These are phyloP conservation scores for Hapalemur alaotrensis DNA, from an alignment of 2,797 vertebrate genomes.

Conservation along the genomic window DNA sequence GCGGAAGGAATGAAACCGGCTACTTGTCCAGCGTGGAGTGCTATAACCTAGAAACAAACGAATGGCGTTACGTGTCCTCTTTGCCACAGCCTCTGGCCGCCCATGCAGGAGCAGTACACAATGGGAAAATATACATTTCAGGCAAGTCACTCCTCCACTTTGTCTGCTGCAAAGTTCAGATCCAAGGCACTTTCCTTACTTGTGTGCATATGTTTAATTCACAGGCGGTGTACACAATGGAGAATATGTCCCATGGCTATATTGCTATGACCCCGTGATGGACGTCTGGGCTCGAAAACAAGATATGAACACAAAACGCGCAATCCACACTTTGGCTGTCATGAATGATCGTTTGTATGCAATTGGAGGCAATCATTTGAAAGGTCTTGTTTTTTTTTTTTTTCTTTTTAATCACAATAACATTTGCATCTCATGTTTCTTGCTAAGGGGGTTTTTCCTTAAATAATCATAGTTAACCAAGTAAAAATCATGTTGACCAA, in stretches of 20 bases:
- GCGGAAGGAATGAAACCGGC: slow-evolving; percentile 96
- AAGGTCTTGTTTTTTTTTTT: slow-evolving; percentile 89
- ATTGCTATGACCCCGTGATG: slow-evolving; percentile 98
- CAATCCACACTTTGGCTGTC: slow-evolving; percentile 97
- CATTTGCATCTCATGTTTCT: slow-evolving; percentile 68
- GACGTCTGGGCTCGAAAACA: slow-evolving; percentile 99
- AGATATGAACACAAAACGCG: slow-evolving; percentile 99
- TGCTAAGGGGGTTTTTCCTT: slow-evolving; percentile 77
- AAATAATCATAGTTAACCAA: slow-evolving; percentile 78
- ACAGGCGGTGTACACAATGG: slow-evolving; percentile 98
- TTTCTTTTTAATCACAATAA: slow-evolving; percentile 75
- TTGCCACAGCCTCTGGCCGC: slow-evolving; percentile 97
- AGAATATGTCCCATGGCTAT: slow-evolving; percentile 99
- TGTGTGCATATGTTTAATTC: slow-evolving; percentile 64
- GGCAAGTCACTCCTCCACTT: slow-evolving; percentile 87
- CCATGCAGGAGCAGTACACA: slow-evolving; percentile 97
- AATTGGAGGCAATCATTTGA: slow-evolving; percentile 99
- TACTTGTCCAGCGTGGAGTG: slow-evolving; percentile 99
- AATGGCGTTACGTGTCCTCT: slow-evolving; percentile 98
- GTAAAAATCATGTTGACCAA: slow-evolving; percentile 77
- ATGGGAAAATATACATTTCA: slow-evolving; percentile 99
- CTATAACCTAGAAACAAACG: slow-evolving; percentile 98
- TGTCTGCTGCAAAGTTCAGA: slow-evolving; percentile 7
- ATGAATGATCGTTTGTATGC: slow-evolving; percentile 99
- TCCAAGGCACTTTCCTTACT: neutral